Conservation (phyloP, 2,888 invertebrate species). For the Silvanus unidentatus region DNA sequence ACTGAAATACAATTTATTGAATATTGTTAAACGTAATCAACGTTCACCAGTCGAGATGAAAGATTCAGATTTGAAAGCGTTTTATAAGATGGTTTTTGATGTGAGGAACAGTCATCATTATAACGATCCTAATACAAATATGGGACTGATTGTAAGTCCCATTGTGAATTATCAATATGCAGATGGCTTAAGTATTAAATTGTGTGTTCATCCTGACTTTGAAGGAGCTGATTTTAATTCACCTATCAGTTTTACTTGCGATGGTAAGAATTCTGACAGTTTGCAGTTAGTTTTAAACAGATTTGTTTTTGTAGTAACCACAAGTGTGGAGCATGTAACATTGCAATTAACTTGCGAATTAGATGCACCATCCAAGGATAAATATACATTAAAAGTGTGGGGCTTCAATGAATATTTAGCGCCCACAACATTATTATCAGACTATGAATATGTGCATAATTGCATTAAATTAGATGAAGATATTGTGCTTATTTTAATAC, state of each 20-base stretch:
- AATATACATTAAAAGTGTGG: constrained; percentile 67
- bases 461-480: constrained; percentile 91
- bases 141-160: constrained; percentile 84
- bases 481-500: constrained; percentile 62
- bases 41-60: constrained; percentile 39
- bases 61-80: constrained; percentile 74
- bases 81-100: constrained; percentile 75
- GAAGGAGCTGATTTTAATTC: constrained; percentile 43
- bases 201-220: constrained; percentile 67
- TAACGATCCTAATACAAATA: constrained; percentile 72
- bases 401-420: constrained; percentile 86
- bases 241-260: constrained; percentile 86
- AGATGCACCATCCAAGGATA: constrained; percentile 52
- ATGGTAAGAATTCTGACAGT: constrained; percentile 57
- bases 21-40: constrained; percentile 57
- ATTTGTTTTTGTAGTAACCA: constrained; percentile 58
- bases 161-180: constrained; percentile 73
- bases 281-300: neutral
- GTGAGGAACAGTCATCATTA: constrained; percentile 72
- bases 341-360: constrained; percentile 76
- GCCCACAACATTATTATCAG: constrained; percentile 74
- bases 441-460: constrained; percentile 89
- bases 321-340: constrained; percentile 80
- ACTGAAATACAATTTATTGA: constrained; percentile 43
- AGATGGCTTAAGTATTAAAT: constrained; percentile 79